Base-by-base conservation (phyloP, 2,888 invertebrate genomes). In the Lithosia quadra region DNA sequence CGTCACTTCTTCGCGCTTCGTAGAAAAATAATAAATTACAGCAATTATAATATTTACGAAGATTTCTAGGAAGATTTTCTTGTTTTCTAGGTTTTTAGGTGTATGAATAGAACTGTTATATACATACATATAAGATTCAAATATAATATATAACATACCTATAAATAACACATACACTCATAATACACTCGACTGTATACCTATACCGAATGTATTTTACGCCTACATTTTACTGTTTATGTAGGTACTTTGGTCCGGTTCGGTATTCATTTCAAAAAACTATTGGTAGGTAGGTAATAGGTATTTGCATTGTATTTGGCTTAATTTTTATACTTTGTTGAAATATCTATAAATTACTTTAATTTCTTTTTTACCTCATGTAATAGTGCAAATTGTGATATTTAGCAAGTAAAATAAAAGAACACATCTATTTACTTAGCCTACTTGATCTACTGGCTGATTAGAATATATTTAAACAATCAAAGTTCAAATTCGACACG, bases 1-100 rank as follows among this genome's bases (percentile, higher is more conserved):
- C 67, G 63, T 68, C 63, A 68, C 21, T 53, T 36, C 10, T 72
- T 67, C 39, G 28, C 43, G 58, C 10, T 72, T 69, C 39, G 36
- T 43, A 65, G 58, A 69, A 65, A 49, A 13, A 34, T 49, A n/a
- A 67, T 64, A 49, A 67, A 58, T 63, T 34, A 59, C 21, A 39
- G n/a, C 58, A 28, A 62, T 63, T 68, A 63, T 58, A 24, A 63
- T 63, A 34, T 24, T 58, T 34, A n/a, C 36, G 13, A 11, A 53
- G 22, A 57, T 49, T 49, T 49, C 49, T 49, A 49, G 49, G 49
- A 49, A 49, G 7, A 34, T 59, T 68, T 22, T 15, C 24, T 21
- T 8, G 57, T 57, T 43, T 57, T 22, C 28, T 53, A 39, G 13
- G 24, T 15, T 28, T 57, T 28, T 36, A 28, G 15, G n/a, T n/a